Evolutionary conservation across 2,797 vertebrate species (phyloP).

Genomic region (Merluccius polli): DNA sequence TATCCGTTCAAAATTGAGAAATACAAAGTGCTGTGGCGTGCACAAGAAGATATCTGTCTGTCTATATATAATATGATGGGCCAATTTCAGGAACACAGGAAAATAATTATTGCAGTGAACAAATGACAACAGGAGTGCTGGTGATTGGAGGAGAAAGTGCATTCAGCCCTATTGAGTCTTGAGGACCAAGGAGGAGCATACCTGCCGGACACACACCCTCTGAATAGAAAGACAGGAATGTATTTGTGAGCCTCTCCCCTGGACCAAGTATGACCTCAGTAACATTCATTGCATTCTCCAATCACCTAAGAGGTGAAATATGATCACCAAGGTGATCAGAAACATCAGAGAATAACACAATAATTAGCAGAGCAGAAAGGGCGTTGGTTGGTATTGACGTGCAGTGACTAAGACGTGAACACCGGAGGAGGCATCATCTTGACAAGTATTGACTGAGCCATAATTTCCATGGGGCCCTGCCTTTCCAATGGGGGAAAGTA

Average conservation of each 20-base stretch:
- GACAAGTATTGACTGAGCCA: constrained; percentile 25
- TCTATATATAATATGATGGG: not conserved
- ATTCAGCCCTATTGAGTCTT: not conserved
- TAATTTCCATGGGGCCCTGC: constrained; percentile 39
- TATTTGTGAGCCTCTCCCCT: constrained; percentile 49
- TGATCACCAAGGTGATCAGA: constrained; percentile 56
- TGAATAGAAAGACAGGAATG: constrained; percentile 55
- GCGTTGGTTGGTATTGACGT: constrained; percentile 40
- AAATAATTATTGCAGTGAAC: not conserved
- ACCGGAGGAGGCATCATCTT: constrained; percentile 28
- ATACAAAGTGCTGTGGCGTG: not conserved
- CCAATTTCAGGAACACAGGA: not conserved
- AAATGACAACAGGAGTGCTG: constrained; percentile 20
- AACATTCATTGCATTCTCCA: constrained; percentile 52
- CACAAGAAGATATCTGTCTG: not conserved
- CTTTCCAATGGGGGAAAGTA: constrained; percentile 20
- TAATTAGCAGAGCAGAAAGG: constrained; percentile 24
- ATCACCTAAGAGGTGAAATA: constrained; percentile 44
- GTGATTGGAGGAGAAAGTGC: constrained; percentile 7
- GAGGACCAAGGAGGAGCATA: constrained; percentile 18
- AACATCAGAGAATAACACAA: constrained; percentile 53
- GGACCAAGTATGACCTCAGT: constrained; percentile 26
- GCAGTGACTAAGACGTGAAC: constrained; percentile 13
- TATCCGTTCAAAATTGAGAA: not conserved
- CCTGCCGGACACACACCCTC: constrained; percentile 60